These are phyloP conservation scores for Drosophila punjabiensis DNA, from an alignment of 1,140 invertebrate genomes.

Conservation along the genomic window DNA sequence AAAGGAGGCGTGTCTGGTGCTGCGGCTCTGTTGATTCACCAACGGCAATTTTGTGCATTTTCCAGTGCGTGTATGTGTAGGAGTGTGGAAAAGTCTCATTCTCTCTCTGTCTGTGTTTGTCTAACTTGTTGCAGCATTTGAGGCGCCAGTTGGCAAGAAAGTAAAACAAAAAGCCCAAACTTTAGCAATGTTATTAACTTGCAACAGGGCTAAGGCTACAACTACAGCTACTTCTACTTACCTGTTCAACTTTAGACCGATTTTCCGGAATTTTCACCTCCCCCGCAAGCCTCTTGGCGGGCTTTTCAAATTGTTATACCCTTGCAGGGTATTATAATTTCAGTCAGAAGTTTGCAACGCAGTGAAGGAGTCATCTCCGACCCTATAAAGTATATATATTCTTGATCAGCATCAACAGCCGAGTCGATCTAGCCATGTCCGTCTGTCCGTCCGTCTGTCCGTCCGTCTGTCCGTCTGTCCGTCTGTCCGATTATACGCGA, in stretches of 20 bases:
- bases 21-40: conserved; percentile 58
- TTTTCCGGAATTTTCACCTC: conserved; percentile 2
- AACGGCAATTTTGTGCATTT: conserved; percentile 72
- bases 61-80: conserved; percentile 32
- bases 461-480: too few relatives aligned
- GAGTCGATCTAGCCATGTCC: too few relatives aligned
- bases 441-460: too few relatives aligned
- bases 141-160: conserved; percentile 40
- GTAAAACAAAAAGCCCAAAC: conserved; percentile 47
- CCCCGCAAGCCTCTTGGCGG: conserved; percentile 22
- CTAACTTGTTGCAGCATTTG: conserved; percentile 76
- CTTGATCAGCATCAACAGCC: too few relatives aligned
- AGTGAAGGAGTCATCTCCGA: too few relatives aligned
- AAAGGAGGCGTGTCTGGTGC: conserved; percentile 38
- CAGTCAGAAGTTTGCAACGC: too few relatives aligned
- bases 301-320: conserved; percentile 72
- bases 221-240: conserved; percentile 3
- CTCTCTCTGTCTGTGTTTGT: conserved; percentile 15
- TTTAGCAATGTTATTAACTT: conserved; percentile 48
- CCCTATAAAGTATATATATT: too few relatives aligned
- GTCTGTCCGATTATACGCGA: too few relatives aligned
- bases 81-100: conserved; percentile 17
- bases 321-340: too few relatives aligned
- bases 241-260: conserved; percentile 14
- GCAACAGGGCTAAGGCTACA: not conserved